These are phyloP conservation scores for Distichodus sexfasciatus DNA, from an alignment of 2,797 vertebrate genomes.

Conservation along the genomic window DNA sequence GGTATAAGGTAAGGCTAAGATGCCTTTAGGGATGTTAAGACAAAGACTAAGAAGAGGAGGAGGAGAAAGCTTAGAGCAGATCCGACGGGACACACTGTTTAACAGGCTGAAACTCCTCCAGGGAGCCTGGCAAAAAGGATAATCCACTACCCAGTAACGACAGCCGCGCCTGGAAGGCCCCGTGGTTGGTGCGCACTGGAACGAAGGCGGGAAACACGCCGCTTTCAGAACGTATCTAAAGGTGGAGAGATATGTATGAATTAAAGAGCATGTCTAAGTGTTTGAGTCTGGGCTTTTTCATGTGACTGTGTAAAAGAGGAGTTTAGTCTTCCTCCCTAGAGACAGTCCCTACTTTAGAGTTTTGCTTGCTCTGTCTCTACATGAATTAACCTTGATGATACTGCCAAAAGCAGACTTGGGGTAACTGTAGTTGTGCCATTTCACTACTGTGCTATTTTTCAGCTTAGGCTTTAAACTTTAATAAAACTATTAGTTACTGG, in stretches of 20 bases:
- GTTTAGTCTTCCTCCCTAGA: not conserved
- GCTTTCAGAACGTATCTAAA: slow-evolving; percentile 11
- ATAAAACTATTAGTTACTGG: slow-evolving; percentile 1
- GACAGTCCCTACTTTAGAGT: not conserved
- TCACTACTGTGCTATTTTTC: not conserved
- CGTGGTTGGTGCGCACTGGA: not conserved
- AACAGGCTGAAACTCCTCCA: slow-evolving; percentile 19
- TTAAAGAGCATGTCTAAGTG: slow-evolving; percentile 23
- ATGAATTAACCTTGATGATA: slow-evolving; percentile 25
- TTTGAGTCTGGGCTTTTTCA: slow-evolving; percentile 6
- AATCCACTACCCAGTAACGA: slow-evolving; percentile 33
- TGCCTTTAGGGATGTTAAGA: not conserved
- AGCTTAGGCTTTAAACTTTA: not conserved
- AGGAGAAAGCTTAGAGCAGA: not conserved
- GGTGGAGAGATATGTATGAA: not conserved
- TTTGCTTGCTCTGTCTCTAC: not conserved
- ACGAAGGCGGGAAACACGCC: slow-evolving; percentile 9
- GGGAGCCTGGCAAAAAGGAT: slow-evolving; percentile 8
- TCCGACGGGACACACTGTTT: slow-evolving; percentile 2
- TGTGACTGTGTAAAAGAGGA: not conserved
- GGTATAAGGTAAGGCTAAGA: slow-evolving; percentile 6
- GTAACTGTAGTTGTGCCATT: not conserved
- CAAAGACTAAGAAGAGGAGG: not conserved
- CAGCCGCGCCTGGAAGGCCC: not conserved
- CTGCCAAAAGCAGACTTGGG: slow-evolving; percentile 15